phyloP scores from a whole-genome alignment of 2,113 vertebrate genomes.

The Notarius quadriscutis region DNA sequence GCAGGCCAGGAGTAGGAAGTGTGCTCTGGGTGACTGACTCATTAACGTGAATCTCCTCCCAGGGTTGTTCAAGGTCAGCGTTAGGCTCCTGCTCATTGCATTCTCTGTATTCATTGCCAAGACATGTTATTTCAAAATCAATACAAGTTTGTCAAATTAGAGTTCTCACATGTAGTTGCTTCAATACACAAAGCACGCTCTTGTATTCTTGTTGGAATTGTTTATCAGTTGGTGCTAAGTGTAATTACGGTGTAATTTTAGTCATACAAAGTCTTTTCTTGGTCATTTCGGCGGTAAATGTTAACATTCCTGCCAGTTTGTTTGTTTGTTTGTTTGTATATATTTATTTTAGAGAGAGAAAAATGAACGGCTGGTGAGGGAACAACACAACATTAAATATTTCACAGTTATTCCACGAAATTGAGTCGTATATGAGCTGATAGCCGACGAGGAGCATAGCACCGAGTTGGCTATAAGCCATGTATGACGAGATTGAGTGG shows the following conservation, averaged over 20 bases:
- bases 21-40: constrained; percentile 63
- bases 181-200: not conserved
- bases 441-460: too few species aligned
- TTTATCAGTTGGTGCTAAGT: not conserved
- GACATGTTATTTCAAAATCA: not conserved
- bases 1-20: constrained; percentile 67
- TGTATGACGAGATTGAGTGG: too few species aligned
- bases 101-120: not conserved
- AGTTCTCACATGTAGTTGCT: not conserved
- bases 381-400: not conserved
- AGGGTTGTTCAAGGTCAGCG: constrained; percentile 55
- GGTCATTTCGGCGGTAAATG: not conserved
- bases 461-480: too few species aligned
- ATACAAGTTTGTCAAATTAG: not conserved
- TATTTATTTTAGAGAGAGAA: not conserved
- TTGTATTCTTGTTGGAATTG: not conserved
- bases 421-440: too few species aligned
- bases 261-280: not conserved
- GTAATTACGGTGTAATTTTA: not conserved
- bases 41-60: constrained; percentile 67
- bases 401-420: too few species aligned
- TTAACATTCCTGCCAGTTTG: not conserved
- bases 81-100: constrained; percentile 14
- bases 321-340: not conserved
- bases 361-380: not conserved